These are phyloP conservation scores for Pseudomugil tenellus DNA, from an alignment of 2,797 vertebrate genomes.

Conservation along the genomic window DNA sequence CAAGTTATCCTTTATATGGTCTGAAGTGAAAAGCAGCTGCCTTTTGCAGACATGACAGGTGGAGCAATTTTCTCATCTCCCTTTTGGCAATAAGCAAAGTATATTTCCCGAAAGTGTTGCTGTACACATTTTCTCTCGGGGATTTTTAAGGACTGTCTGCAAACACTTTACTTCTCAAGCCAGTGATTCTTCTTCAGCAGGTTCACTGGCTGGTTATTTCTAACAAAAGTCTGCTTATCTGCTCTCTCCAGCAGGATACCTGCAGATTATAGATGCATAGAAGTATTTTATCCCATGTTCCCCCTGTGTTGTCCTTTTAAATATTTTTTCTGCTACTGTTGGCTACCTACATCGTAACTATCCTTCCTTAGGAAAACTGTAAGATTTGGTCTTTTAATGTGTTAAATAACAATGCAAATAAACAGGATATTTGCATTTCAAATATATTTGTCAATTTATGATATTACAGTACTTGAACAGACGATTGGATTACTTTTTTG, in stretches of 20 bases:
- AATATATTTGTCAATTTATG: too few relatives aligned
- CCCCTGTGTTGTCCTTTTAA: conserved; percentile 10
- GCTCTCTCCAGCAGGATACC: conserved; percentile 34
- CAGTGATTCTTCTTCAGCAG: conserved; percentile 12
- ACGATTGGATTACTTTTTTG: not conserved
- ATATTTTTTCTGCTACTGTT: conserved; percentile 17
- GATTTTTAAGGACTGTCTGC: conserved; percentile 3
- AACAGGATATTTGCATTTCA: too few relatives aligned
- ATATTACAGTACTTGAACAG: not conserved
- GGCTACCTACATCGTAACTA: conserved; percentile 12
- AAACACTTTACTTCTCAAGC: conserved; percentile 24
- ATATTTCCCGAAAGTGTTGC: conserved; percentile 5
- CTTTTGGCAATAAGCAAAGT: not conserved
- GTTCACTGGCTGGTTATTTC: conserved; percentile 26
- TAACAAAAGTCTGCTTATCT: conserved; percentile 28
- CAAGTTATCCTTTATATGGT: not conserved
- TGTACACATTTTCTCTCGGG: not conserved
- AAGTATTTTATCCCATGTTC: conserved; percentile 19
- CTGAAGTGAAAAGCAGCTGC: not conserved
- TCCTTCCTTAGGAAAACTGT: conserved; percentile 1
- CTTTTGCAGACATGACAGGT: not conserved
- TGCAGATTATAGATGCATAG: conserved; percentile 40
- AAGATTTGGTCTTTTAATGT: not conserved
- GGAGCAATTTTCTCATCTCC: not conserved
- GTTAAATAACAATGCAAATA: not conserved